phyloP scores from a whole-genome alignment of 2,797 vertebrate species.

The Melanotaenia parkinsoni region DNA sequence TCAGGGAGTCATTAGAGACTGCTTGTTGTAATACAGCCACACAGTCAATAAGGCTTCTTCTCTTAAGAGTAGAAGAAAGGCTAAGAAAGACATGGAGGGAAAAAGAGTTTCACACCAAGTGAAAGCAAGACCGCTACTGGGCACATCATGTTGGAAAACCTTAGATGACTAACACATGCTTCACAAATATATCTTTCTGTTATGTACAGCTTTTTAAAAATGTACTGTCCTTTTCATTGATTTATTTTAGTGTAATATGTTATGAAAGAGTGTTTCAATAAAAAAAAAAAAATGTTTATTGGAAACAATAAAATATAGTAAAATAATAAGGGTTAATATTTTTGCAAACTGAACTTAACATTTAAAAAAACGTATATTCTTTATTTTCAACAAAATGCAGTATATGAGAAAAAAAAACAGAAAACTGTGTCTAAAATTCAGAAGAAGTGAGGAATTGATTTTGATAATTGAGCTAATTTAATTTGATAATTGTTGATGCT shows the following conservation, averaged over 20 bases:
- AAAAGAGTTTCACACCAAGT: slow-evolving; percentile 66
- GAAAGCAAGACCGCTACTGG: slow-evolving; percentile 31
- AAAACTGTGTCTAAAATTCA: background rate
- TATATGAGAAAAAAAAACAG: background rate
- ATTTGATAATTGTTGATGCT: background rate
- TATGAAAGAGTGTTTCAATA: background rate
- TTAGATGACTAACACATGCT: slow-evolving; percentile 1
- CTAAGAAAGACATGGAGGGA: slow-evolving; percentile 60
- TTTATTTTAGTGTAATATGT: background rate
- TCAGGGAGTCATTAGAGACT: slow-evolving; percentile 83
- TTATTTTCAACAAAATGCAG: background rate
- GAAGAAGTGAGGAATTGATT: background rate
- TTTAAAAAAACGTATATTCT: background rate
- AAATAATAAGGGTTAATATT: background rate
- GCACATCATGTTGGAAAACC: slow-evolving; percentile 32
- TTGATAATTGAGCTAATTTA: background rate
- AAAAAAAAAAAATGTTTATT: background rate
- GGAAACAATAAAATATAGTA: background rate
- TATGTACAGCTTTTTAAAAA: background rate
- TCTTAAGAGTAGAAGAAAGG: slow-evolving; percentile 68
- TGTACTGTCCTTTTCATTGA: background rate
- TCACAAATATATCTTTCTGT: background rate
- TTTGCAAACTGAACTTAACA: background rate
- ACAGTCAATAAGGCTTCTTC: slow-evolving; percentile 80
- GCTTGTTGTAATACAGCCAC: slow-evolving; percentile 83